Evolutionary conservation across 2,113 vertebrate genomes (phyloP).

Genomic region (Sturnus vulgaris): DNA sequence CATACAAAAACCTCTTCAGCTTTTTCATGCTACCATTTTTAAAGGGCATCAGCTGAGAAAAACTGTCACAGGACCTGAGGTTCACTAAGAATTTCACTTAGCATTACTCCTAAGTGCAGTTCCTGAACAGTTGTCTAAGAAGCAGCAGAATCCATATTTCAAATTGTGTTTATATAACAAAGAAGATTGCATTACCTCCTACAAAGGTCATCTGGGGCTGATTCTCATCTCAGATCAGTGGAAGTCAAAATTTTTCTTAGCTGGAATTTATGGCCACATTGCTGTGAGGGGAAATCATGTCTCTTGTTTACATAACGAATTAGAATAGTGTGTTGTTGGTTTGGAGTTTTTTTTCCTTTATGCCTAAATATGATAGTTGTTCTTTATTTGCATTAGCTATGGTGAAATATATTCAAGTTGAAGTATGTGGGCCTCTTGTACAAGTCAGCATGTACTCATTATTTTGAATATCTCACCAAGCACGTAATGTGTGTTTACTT

Average conservation of each 20-base stretch:
- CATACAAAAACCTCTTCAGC: neutral
- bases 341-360: neutral
- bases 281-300: neutral
- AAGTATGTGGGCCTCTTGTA: neutral
- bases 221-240: neutral
- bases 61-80: neutral
- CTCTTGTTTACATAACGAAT: neutral
- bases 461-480: neutral
- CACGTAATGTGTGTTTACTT: neutral
- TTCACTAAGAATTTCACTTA: neutral
- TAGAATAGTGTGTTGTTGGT: neutral
- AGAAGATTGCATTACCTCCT: neutral
- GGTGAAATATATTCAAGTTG: neutral
- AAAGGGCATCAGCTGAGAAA: neutral
- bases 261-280: neutral
- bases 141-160: neutral
- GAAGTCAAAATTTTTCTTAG: neutral
- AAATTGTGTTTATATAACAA: neutral
- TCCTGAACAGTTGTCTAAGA: neutral
- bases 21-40: neutral
- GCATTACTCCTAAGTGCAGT: neutral
- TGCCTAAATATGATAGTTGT: neutral
- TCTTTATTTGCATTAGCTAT: neutral
- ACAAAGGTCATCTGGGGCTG: neutral
- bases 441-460: neutral